phyloP scores from a whole-genome alignment of 2,888 invertebrate genomes.

The Arge pagana region DNA sequence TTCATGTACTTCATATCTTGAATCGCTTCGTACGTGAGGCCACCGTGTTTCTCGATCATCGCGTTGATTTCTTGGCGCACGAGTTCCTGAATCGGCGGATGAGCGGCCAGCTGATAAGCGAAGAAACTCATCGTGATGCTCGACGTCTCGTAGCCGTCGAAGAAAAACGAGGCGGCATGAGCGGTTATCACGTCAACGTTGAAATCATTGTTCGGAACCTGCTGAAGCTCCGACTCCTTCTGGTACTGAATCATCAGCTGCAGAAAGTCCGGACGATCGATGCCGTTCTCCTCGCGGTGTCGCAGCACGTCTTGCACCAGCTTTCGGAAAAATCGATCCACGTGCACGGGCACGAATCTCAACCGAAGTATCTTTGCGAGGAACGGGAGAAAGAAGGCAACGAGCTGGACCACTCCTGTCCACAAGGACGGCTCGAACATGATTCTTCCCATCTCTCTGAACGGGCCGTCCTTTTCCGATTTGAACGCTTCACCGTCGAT shows the following conservation, averaged over 20 bases:
- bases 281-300: conserved; percentile 30
- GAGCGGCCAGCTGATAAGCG: conserved; percentile 57
- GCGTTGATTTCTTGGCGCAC: conserved; percentile 57
- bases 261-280: conserved; percentile 55
- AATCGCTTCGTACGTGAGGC: conserved; percentile 58
- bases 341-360: conserved; percentile 29
- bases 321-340: conserved; percentile 39
- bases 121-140: conserved; percentile 58
- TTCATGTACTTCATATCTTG: conserved; percentile 62
- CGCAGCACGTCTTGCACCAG: conserved; percentile 36
- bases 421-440: conserved; percentile 26
- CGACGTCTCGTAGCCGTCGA: conserved; percentile 63
- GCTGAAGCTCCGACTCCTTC: conserved; percentile 39
- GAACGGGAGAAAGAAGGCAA: conserved; percentile 30
- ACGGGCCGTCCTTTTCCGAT: conserved; percentile 25
- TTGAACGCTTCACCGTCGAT: conserved; percentile 43
- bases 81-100: conserved; percentile 58
- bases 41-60: conserved; percentile 46
- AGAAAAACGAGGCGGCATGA: conserved; percentile 60
- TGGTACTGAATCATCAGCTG: conserved; percentile 58
- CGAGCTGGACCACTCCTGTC: conserved; percentile 17
- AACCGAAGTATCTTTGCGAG: conserved; percentile 25
- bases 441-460: conserved; percentile 26
- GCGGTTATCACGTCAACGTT: conserved; percentile 51
- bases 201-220: conserved; percentile 18